A percentile compares a stretch with the other conserved stretches of the same genome.
These are phyloP conservation scores for Acanthosepion lycidas DNA, from an alignment of 2,888 invertebrate species.

Conservation along the genomic window DNA sequence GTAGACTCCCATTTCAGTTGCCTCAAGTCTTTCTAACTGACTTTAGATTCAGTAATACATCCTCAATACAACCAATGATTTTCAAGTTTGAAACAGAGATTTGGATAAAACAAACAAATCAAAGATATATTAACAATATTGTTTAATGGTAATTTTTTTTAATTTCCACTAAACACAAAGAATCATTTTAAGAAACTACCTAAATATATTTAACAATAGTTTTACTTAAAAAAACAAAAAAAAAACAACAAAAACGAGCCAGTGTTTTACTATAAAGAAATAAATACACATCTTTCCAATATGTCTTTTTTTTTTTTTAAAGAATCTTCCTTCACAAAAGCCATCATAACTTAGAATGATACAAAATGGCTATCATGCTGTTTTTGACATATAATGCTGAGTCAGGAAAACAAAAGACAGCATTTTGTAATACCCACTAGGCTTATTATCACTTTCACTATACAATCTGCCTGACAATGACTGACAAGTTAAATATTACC, in stretches of 20 bases:
- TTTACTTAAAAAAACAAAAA: too few relatives aligned
- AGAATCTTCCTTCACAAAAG: background rate
- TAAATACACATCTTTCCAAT: background rate
- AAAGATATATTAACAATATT: too few relatives aligned
- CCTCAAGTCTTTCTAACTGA: background rate
- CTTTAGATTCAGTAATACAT: background rate
- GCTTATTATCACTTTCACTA: slow-evolving; percentile 8
- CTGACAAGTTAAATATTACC: background rate
- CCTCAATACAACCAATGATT: background rate
- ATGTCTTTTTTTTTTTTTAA: too few relatives aligned
- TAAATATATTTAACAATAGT: too few relatives aligned
- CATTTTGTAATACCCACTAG: background rate
- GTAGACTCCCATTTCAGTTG: too few relatives aligned
- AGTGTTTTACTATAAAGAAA: background rate
- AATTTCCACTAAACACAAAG: too few relatives aligned
- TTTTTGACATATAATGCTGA: background rate
- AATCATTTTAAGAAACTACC: too few relatives aligned
- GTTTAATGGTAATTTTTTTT: too few relatives aligned
- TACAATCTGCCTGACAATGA: background rate
- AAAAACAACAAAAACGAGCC: background rate
- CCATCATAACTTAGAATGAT: background rate
- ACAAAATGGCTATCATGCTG: background rate
- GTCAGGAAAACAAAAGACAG: background rate
- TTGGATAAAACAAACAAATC: too few relatives aligned
- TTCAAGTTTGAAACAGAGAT: background rate